A percentile compares a stretch with the other conserved stretches of the same genome.
phyloP scores from a whole-genome alignment of 2,797 vertebrate species.

The Bradypodion pumilum region DNA sequence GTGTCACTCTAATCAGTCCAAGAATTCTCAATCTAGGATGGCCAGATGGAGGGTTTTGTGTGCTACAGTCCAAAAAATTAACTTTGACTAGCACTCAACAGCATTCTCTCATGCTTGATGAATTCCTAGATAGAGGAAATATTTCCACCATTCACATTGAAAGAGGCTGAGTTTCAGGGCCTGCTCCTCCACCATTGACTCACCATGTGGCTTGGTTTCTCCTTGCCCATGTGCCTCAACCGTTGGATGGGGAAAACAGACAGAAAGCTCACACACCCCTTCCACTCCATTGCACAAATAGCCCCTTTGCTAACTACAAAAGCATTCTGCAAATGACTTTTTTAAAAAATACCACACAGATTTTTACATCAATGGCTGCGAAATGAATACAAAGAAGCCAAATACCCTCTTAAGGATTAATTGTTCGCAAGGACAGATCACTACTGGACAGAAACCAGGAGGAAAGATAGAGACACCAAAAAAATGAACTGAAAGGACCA shows the following conservation, averaged over 20 bases:
- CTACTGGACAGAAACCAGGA: neutral
- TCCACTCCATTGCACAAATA: fast-evolving
- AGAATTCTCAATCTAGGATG: too few species aligned
- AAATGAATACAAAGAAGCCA: too few species aligned
- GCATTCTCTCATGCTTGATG: neutral
- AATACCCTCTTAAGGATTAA: too few species aligned
- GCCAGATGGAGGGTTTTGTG: too few species aligned
- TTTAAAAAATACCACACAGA: too few species aligned
- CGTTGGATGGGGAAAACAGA: neutral
- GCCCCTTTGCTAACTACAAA: neutral
- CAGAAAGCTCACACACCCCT: neutral
- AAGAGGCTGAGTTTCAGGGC: neutral
- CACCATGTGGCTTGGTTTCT: neutral
- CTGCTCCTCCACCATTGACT: neutral
- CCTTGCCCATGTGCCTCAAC: neutral
- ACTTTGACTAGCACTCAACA: neutral
- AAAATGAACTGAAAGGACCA: neutral
- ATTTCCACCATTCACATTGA: neutral
- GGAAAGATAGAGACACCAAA: neutral
- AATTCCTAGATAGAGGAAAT: neutral
- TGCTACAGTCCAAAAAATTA: neutral
- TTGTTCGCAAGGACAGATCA: too few species aligned
- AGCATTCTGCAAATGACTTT: neutral
- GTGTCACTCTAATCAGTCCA: too few species aligned
- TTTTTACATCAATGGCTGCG: too few species aligned